These are phyloP conservation scores for Catharus bicknelli DNA, from an alignment of 2,113 vertebrate species.

Conservation along the genomic window DNA sequence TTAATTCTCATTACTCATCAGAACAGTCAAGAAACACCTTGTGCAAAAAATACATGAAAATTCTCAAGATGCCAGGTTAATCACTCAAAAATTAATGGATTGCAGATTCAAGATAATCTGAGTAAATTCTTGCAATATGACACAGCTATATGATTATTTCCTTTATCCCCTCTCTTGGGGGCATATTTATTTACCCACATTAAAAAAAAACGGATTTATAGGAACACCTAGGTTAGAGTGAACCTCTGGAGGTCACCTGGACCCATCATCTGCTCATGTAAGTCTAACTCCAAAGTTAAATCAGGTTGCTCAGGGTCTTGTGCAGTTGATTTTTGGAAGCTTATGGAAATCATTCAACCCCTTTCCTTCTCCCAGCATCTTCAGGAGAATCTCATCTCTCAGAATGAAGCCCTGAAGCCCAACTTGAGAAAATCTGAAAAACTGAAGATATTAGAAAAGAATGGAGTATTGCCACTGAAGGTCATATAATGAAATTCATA, in stretches of 20 bases:
- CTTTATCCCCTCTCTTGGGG: background rate
- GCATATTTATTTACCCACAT: background rate
- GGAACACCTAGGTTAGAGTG: background rate
- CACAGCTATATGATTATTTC: background rate
- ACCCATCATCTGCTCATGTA: background rate
- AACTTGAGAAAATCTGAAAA: background rate
- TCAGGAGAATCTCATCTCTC: background rate
- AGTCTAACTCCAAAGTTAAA: background rate
- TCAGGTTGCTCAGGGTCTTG: background rate
- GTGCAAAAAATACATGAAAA: background rate
- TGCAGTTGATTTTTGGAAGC: background rate
- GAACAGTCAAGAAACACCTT: background rate
- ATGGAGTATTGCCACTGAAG: background rate
- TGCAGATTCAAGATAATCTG: background rate
- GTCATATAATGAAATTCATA: background rate
- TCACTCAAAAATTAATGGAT: background rate
- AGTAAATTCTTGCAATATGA: background rate
- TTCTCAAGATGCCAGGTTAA: background rate
- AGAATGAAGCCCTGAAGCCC: background rate
- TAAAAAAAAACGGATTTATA: background rate
- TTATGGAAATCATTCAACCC: background rate
- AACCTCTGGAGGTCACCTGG: background rate
- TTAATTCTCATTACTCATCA: background rate
- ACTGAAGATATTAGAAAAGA: background rate
- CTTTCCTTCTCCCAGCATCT: background rate